Conservation (phyloP, 2,888 invertebrate species). For the Neoaliturus tenellus region DNA sequence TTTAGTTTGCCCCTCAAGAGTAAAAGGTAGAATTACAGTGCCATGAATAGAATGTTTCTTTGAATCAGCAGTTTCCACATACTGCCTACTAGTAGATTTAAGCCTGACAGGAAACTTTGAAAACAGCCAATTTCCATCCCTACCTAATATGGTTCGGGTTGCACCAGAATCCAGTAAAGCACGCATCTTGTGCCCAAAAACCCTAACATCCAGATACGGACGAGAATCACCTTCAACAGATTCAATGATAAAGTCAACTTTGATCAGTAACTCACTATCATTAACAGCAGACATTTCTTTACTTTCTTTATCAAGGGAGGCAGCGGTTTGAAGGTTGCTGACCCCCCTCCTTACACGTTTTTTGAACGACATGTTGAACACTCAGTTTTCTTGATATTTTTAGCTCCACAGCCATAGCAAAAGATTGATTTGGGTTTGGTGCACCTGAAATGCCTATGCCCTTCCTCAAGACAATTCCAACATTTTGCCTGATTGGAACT, state of each 20-base stretch:
- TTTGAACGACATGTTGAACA: not conserved
- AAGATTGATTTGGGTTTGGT: not conserved
- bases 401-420: not conserved
- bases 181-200: not conserved
- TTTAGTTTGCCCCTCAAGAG: not conserved
- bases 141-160: not conserved
- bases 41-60: not conserved
- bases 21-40: not conserved
- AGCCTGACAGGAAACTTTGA: not conserved
- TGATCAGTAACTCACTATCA: too few species aligned
- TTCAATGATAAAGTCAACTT: not conserved
- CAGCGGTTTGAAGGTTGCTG: not conserved
- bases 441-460: not conserved
- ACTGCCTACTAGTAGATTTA: not conserved
- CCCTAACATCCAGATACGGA: not conserved
- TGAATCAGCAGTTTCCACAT: not conserved
- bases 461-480: not conserved
- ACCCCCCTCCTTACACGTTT: not conserved
- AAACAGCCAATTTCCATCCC: not conserved
- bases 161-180: slow-evolving; percentile 3
- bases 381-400: not conserved
- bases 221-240: not conserved
- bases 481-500: not conserved
- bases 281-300: not conserved
- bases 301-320: not conserved